A percentile compares a stretch with the other conserved stretches of the same genome.
Conservation (phyloP, 2,888 invertebrate genomes). For the Selenia dentaria region DNA sequence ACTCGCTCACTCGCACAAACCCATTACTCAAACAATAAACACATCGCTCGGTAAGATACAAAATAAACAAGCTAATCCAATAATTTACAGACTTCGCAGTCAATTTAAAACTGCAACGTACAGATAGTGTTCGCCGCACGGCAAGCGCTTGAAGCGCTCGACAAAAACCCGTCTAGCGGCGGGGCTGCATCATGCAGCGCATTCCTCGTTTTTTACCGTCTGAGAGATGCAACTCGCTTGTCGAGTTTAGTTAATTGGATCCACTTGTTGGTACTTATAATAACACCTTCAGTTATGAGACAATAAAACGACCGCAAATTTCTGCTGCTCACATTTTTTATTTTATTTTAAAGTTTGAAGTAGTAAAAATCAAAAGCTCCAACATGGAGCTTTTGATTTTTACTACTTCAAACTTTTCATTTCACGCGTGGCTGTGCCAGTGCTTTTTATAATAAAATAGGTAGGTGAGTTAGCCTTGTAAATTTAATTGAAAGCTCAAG, state of each 20-base stretch:
- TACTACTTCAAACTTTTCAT: no score
- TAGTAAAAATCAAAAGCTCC: no score
- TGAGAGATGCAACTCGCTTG: no score
- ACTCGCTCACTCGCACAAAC: background rate
- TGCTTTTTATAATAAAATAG: no score
- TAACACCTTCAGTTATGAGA: conserved; percentile 24
- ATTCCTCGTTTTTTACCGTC: no score
- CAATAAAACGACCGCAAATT: conserved; percentile 12
- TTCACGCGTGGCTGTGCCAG: no score
- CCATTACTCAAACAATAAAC: conserved; percentile 4
- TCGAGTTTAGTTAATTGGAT: conserved; percentile 1
- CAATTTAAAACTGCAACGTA: conserved; percentile 17
- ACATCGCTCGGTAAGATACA: background rate
- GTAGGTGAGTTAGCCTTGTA: no score
- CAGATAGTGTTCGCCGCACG: conserved; percentile 3
- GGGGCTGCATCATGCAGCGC: no score
- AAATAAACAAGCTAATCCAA: conserved; percentile 5
- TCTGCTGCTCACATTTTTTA: no score
- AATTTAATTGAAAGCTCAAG: no score
- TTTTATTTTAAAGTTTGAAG: no score
- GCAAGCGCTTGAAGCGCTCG: conserved; percentile 22
- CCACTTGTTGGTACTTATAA: conserved; percentile 10
- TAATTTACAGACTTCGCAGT: background rate
- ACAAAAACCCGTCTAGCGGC: conserved; percentile 18
- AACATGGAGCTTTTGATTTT: no score